These are phyloP conservation scores for Drymodes brunneopygia DNA, from an alignment of 2,113 vertebrate genomes.

Conservation along the genomic window DNA sequence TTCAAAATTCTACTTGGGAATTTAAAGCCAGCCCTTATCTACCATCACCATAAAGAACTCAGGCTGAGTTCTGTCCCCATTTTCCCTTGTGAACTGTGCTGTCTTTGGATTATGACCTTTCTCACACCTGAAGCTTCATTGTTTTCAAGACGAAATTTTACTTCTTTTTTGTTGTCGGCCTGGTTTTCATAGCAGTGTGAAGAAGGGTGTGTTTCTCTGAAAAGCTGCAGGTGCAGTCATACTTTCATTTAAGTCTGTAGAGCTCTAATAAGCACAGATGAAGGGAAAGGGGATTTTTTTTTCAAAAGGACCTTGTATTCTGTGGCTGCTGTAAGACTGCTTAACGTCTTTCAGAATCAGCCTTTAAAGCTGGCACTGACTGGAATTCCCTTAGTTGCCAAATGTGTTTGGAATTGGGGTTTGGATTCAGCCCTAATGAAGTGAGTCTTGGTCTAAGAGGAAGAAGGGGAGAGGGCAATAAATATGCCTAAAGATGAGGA, in stretches of 20 bases:
- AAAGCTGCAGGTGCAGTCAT: slow-evolving; percentile 23
- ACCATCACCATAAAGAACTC: neutral
- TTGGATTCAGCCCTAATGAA: neutral
- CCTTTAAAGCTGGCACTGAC: neutral
- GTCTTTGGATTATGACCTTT: slow-evolving; percentile 49
- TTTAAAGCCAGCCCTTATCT: slow-evolving; percentile 17
- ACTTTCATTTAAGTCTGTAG: slow-evolving; percentile 25
- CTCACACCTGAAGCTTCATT: slow-evolving; percentile 40
- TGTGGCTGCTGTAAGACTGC: neutral
- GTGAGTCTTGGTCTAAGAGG: neutral
- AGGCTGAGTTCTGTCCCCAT: slow-evolving; percentile 57
- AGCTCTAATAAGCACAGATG: slow-evolving; percentile 32
- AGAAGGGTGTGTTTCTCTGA: slow-evolving; percentile 37
- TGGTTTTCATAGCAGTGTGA: slow-evolving; percentile 35
- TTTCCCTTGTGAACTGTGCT: slow-evolving; percentile 24
- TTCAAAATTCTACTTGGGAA: slow-evolving; percentile 15
- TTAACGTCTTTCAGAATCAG: slow-evolving; percentile 18
- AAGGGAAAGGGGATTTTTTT: slow-evolving; percentile 17
- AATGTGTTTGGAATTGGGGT: neutral
- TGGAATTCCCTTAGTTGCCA: neutral
- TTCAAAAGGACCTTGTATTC: neutral
- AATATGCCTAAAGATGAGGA: neutral
- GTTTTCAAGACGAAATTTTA: slow-evolving; percentile 38
- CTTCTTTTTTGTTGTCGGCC: slow-evolving; percentile 44
- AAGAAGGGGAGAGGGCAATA: neutral